Base-by-base conservation (phyloP, 2,113 vertebrate species). In the Polyodon spathula region DNA sequence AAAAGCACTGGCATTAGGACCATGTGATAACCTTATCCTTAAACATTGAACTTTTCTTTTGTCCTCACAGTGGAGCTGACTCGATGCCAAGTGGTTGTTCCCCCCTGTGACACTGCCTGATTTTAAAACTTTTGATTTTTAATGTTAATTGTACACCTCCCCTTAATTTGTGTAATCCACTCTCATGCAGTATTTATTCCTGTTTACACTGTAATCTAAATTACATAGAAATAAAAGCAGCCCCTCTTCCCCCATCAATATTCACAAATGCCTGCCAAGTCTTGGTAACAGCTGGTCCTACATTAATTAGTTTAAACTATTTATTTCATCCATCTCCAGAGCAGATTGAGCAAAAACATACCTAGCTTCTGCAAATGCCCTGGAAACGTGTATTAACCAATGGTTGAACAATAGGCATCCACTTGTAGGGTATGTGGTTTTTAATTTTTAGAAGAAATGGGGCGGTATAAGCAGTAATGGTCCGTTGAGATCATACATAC, bases 241-340 rank as follows among this genome's bases (percentile, higher is more conserved):
- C 90, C 83, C 89, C 88, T 87, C 87, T 84, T 84, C 89, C 85
- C 88, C 90, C 93, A 98, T 98, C 95, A 97, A 97, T 94, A 95
- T 93, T 89, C 92, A 93, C 92, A 93, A 89, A 91, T 85, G 92
- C 91, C 89, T 96, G 95, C 93, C 93, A 95, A 97, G 93, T 90
- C 92, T 89, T 92, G 91, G 93, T 94, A 98, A 98, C 96, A 98
- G 96, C 96, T 98, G 96, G 95, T 97, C 92, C 92, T 93, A 94
- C 93, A 97, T 97, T 97, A 98, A 98, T 98, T 98, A 98, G 96
- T 97, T 98, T 98, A 97, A 97, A 98, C 95, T 97, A 98, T 98
- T 98, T 97, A 98, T 97, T 97, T 97, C 95, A 95, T 93, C 93
- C 93, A 97, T 97, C 94, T 95, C 95, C 90, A 88, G 91, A 97